These are phyloP conservation scores for Dryocosmus kuriphilus DNA, from an alignment of 2,888 invertebrate species.

Conservation along the genomic window DNA sequence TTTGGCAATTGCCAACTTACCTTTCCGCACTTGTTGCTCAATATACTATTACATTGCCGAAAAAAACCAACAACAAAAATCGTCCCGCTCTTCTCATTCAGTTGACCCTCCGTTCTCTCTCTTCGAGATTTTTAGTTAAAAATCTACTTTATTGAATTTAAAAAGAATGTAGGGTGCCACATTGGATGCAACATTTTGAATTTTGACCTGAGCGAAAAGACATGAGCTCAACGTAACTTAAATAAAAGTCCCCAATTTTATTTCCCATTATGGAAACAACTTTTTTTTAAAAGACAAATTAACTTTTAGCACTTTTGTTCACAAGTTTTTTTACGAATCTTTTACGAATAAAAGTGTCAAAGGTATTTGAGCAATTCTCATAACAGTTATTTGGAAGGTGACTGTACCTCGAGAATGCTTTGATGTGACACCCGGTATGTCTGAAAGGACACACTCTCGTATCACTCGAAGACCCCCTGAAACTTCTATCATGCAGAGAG, in stretches of 20 bases:
- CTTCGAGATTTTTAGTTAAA: neutral
- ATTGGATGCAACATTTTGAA: no score
- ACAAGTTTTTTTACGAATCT: neutral
- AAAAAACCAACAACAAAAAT: neutral
- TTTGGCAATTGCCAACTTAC: no score
- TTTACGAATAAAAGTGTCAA: neutral
- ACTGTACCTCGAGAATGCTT: conserved; percentile 5
- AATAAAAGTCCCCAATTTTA: no score
- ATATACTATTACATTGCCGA: no score
- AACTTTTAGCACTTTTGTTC: no score
- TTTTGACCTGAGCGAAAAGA: no score
- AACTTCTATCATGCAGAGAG: conserved; percentile 63
- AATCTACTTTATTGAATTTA: no score
- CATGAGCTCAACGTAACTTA: no score
- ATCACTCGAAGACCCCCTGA: conserved; percentile 53
- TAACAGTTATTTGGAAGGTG: conserved; percentile 28
- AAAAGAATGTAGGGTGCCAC: no score
- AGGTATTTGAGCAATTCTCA: conserved; percentile 5
- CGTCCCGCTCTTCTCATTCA: neutral
- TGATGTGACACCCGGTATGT: conserved; percentile 27
- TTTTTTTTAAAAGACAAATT: no score
- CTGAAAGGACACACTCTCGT: conserved; percentile 46
- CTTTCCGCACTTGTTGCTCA: no score
- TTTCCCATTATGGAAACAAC: no score
- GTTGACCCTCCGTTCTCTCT: neutral